These are phyloP conservation scores for Drosophila siamana DNA, from an alignment of 2,888 invertebrate genomes.

Conservation along the genomic window DNA sequence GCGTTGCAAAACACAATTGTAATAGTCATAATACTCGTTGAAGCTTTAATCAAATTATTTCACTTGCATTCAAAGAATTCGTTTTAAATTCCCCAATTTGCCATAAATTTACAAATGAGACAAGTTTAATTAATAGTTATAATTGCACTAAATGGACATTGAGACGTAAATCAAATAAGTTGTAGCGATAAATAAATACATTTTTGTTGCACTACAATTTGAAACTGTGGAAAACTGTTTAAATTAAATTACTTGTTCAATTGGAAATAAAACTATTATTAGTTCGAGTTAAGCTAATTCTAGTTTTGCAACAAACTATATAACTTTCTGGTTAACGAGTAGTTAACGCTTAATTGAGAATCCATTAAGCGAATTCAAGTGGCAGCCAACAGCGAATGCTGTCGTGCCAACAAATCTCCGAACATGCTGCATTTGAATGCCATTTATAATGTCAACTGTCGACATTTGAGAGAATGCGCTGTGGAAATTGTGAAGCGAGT, in stretches of 20 bases:
- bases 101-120: background rate
- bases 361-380: background rate
- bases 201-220: too few species aligned
- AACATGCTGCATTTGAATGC: slow-evolving; percentile 32
- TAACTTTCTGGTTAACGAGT: background rate
- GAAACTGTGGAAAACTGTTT: too few species aligned
- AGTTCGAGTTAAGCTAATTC: too few species aligned
- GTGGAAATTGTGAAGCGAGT: slow-evolving; percentile 8
- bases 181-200: too few species aligned
- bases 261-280: too few species aligned
- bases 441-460: slow-evolving; percentile 25
- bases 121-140: too few species aligned
- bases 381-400: slow-evolving; percentile 1
- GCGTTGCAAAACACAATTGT: slow-evolving; percentile 9
- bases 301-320: background rate
- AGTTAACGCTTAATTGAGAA: background rate
- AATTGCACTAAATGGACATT: too few species aligned
- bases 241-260: background rate
- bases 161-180: too few species aligned
- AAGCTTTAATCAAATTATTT: slow-evolving; percentile 15
- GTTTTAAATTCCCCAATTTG: slow-evolving; percentile 1
- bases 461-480: slow-evolving; percentile 15
- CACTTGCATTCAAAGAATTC: background rate
- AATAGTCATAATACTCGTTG: slow-evolving; percentile 3
- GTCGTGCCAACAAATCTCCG: slow-evolving; percentile 34